Conservation (phyloP, 2,888 invertebrate species). For the Tuberolachnus salignus region DNA sequence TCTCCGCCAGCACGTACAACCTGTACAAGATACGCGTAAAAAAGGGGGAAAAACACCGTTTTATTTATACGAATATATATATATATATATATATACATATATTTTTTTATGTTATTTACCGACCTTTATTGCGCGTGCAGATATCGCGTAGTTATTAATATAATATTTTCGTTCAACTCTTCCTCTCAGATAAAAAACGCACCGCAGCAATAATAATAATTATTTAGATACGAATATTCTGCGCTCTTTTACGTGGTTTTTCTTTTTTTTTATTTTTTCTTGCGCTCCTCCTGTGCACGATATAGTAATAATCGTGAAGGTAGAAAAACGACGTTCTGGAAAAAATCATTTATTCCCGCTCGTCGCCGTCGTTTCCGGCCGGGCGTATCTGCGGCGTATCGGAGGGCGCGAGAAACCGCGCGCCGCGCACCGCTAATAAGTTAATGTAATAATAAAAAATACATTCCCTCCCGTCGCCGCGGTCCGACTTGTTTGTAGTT, state of each 20-base stretch:
- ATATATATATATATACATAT: too few relatives aligned
- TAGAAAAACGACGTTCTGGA: constrained; percentile 46
- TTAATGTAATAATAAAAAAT: constrained; percentile 54
- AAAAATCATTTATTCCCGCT: constrained; percentile 52
- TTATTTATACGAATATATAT: too few relatives aligned
- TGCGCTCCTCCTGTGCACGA: not conserved
- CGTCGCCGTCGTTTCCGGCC: constrained; percentile 34
- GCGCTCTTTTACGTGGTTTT: not conserved
- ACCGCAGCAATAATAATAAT: not conserved
- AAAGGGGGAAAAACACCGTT: too few relatives aligned
- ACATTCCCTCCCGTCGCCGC: not conserved
- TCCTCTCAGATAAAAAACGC: constrained; percentile 17
- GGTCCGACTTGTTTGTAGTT: not conserved
- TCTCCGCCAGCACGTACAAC: too few relatives aligned
- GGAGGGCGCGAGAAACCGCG: not conserved
- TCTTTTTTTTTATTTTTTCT: too few relatives aligned
- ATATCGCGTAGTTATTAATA: not conserved
- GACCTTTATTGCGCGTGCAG: too few relatives aligned
- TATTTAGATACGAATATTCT: constrained; percentile 8
- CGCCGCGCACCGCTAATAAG: constrained; percentile 36
- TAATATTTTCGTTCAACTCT: not conserved
- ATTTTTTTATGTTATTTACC: too few relatives aligned
- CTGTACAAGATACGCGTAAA: too few relatives aligned
- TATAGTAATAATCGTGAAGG: not conserved
- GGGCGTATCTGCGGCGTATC: not conserved